Conservation (phyloP, 1,140 invertebrate genomes). For the Calliphora vicina region DNA sequence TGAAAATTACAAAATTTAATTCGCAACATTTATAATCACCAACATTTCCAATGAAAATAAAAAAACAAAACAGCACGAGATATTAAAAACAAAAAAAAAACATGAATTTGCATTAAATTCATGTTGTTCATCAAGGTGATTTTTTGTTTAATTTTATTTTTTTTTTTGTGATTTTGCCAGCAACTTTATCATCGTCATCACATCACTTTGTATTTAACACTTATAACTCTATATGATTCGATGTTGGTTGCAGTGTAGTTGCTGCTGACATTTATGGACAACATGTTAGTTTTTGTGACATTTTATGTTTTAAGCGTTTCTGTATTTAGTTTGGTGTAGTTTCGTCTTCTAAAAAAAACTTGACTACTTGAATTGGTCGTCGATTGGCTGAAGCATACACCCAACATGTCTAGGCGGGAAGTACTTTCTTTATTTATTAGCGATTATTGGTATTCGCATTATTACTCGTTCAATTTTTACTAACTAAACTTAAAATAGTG, state of each 20-base stretch:
- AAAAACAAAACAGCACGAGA: not conserved
- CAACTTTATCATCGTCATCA: not conserved
- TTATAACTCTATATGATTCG: not conserved
- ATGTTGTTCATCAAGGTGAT: not conserved
- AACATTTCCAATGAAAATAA: too few relatives aligned
- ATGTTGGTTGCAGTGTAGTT: not conserved
- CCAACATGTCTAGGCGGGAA: conserved; percentile 11
- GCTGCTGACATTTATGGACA: not conserved
- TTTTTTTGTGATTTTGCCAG: not conserved
- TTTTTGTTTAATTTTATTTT: not conserved
- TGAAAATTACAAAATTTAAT: too few relatives aligned
- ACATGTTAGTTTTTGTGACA: not conserved
- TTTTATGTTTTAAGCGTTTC: not conserved
- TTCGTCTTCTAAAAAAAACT: not conserved
- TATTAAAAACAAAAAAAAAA: not conserved
- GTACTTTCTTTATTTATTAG: conserved; percentile 7
- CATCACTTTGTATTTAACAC: not conserved
- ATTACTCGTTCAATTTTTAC: not conserved
- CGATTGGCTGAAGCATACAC: not conserved
- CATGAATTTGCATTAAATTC: conserved; percentile 11
- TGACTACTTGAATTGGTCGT: not conserved
- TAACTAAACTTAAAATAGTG: not conserved
- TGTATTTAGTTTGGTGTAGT: not conserved
- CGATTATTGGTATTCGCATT: not conserved
- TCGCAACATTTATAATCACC: too few relatives aligned